These are phyloP conservation scores for Artemia franciscana DNA, from an alignment of 1,140 invertebrate species.

Conservation along the genomic window DNA sequence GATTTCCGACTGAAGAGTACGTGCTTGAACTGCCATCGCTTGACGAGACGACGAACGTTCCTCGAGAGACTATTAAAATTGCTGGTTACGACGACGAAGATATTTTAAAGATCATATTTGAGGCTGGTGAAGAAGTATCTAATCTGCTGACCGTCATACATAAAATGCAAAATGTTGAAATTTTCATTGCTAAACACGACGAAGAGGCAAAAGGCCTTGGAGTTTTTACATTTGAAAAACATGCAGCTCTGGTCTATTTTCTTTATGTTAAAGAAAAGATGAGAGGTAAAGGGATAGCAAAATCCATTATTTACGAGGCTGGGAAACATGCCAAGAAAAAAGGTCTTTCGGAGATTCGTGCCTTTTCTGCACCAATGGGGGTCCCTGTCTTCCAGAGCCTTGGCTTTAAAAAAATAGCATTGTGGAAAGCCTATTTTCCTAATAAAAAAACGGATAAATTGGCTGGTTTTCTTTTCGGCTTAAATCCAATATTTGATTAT, in stretches of 20 bases:
- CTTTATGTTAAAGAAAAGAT: not conserved
- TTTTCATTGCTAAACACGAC: no score
- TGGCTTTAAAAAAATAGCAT: not conserved
- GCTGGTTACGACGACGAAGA: not conserved
- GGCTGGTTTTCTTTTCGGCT: not conserved
- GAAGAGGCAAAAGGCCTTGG: no score
- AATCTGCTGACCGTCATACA: no score
- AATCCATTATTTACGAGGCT: not conserved
- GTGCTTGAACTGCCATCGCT: not conserved
- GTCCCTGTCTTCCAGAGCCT: not conserved
- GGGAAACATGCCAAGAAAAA: not conserved
- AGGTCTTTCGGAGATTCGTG: not conserved
- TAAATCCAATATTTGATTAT: not conserved
- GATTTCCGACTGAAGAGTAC: not conserved
- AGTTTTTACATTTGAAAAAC: no score
- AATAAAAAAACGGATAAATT: not conserved
- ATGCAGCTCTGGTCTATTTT: not conserved
- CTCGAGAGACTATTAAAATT: not conserved
- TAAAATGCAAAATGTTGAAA: no score
- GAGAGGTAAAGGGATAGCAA: not conserved
- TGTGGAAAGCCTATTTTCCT: not conserved
- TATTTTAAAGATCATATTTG: not conserved
- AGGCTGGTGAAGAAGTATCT: not conserved
- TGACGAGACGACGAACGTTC: not conserved
- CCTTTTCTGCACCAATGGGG: not conserved